phyloP scores from a whole-genome alignment of 2,113 vertebrate species.

The Ctenomys sociabilis region DNA sequence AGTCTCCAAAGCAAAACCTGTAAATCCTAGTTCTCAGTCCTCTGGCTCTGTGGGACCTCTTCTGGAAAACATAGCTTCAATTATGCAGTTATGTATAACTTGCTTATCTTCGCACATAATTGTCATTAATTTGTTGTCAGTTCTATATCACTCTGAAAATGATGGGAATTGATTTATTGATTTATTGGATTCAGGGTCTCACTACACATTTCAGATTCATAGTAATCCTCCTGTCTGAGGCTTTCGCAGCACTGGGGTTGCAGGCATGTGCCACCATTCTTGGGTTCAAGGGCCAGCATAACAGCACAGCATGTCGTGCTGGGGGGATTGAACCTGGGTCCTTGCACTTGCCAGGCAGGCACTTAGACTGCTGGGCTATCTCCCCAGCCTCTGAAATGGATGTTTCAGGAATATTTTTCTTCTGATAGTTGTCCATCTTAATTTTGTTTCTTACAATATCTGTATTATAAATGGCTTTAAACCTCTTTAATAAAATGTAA shows the following conservation, averaged over 20 bases:
- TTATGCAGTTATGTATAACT: background rate
- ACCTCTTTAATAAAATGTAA: background rate
- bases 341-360: too few relatives aligned
- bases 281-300: too few relatives aligned
- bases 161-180: background rate
- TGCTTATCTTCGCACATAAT: constrained; percentile 32
- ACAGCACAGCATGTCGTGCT: too few relatives aligned
- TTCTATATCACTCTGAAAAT: constrained; percentile 21
- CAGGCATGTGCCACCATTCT: too few relatives aligned
- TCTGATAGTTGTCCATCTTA: constrained; percentile 2
- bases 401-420: background rate
- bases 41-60: background rate
- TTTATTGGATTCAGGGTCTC: too few relatives aligned
- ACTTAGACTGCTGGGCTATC: too few relatives aligned
- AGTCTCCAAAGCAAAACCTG: constrained; percentile 8
- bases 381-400: background rate
- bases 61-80: background rate
- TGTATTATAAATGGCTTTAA: constrained; percentile 16
- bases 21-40: background rate
- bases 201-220: too few relatives aligned
- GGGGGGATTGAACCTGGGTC: too few relatives aligned
- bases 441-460: constrained; percentile 23
- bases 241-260: too few relatives aligned
- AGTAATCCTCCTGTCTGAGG: too few relatives aligned
- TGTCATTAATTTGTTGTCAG: background rate